These are phyloP conservation scores for Netelia virgata DNA, from an alignment of 2,888 invertebrate genomes.

Conservation along the genomic window DNA sequence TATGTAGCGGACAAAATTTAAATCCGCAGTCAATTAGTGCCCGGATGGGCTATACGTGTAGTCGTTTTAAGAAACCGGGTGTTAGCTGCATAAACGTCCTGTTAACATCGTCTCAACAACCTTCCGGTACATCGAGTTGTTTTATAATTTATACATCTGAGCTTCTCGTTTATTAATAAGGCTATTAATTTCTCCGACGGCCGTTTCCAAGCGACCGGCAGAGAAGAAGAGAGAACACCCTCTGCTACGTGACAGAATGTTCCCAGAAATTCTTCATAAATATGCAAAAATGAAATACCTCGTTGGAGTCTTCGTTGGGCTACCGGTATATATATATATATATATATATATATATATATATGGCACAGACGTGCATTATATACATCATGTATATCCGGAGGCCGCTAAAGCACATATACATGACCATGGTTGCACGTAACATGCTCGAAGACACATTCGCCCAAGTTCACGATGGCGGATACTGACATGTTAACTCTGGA, in stretches of 20 bases:
- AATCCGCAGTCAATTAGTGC: no score
- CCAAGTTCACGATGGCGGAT: constrained; percentile 17
- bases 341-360: neutral
- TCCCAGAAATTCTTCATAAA: constrained; percentile 66
- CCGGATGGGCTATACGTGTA: constrained; percentile 1
- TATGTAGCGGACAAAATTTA: no score
- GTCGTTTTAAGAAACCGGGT: neutral
- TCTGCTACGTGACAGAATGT: constrained; percentile 58
- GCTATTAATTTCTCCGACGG: constrained; percentile 59
- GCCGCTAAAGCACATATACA: constrained; percentile 5
- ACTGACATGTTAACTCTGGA: constrained; percentile 29
- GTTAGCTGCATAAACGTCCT: constrained; percentile 21
- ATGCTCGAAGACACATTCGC: constrained; percentile 7
- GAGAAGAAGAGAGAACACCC: neutral
- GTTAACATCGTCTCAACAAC: constrained; percentile 6
- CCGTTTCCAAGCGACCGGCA: constrained; percentile 28
- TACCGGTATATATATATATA: neutral
- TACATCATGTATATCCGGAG: constrained; percentile 10
- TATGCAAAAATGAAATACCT: constrained; percentile 65
- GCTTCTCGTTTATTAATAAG: constrained; percentile 61
- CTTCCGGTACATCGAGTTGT: constrained; percentile 8
- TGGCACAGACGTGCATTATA: neutral
- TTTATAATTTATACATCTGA: constrained; percentile 61
- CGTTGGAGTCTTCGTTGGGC: constrained; percentile 18
- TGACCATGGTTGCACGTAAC: neutral